These are phyloP conservation scores for Alligator sinensis DNA, from an alignment of 2,113 vertebrate genomes.

Conservation along the genomic window DNA sequence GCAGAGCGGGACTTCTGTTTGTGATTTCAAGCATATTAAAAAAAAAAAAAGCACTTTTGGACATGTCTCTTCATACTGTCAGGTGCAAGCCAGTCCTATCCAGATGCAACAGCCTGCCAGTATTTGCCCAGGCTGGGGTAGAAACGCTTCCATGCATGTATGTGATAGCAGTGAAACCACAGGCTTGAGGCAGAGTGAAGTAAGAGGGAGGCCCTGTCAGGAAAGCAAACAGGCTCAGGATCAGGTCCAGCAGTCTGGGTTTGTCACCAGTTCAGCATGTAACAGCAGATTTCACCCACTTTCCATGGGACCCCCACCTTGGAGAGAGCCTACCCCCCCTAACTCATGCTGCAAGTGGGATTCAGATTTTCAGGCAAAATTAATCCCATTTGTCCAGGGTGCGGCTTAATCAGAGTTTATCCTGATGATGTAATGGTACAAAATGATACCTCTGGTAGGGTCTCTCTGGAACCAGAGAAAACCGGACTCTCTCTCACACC, in stretches of 20 bases:
- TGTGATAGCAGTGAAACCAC: constrained; percentile 77
- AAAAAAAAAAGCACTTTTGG: constrained; percentile 49
- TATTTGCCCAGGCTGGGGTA: constrained; percentile 69
- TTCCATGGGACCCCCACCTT: constrained; percentile 30
- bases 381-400: neutral
- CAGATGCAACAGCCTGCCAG: constrained; percentile 66
- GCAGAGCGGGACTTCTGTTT: neutral
- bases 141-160: constrained; percentile 81
- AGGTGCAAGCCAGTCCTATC: constrained; percentile 73
- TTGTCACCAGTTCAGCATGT: neutral
- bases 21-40: constrained; percentile 9
- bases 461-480: neutral
- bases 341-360: constrained; percentile 1
- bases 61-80: constrained; percentile 69
- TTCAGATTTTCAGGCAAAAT: neutral
- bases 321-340: neutral
- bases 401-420: neutral
- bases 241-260: constrained; percentile 46
- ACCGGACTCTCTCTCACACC: constrained; percentile 26
- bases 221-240: constrained; percentile 40
- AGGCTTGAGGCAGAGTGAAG: constrained; percentile 76
- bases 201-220: constrained; percentile 64
- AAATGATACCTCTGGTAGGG: constrained; percentile 47
- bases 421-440: constrained; percentile 54
- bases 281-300: constrained; percentile 67